Percentiles rank a stretch among this genome's conserved stretches.
Evolutionary conservation across 2,888 invertebrate genomes (phyloP).

Genomic region (Phoenoteleia sp.): DNA sequence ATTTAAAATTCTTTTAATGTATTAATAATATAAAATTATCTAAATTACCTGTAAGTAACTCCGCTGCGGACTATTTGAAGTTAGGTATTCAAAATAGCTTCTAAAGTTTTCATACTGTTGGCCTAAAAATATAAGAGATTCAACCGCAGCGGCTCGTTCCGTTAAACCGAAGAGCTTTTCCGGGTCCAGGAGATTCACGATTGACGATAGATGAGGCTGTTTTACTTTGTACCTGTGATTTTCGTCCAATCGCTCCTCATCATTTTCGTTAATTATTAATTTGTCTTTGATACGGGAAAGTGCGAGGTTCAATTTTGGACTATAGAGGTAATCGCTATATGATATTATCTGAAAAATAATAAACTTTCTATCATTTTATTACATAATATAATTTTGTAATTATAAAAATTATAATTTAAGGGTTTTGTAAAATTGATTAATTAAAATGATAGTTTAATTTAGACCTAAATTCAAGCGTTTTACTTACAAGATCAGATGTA

Average conservation of each 20-base stretch:
- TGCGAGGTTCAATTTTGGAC: conserved; percentile 91
- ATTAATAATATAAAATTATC: too few relatives aligned
- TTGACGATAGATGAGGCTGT: conserved; percentile 89
- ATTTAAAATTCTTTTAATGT: too few relatives aligned
- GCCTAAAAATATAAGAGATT: conserved; percentile 96
- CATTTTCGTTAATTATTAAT: conserved; percentile 88
- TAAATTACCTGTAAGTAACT: conserved; percentile 88
- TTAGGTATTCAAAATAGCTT: conserved; percentile 94
- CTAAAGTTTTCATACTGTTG: conserved; percentile 95
- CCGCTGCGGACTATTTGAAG: conserved; percentile 89
- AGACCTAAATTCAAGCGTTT: too few relatives aligned
- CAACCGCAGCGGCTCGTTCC: conserved; percentile 96
- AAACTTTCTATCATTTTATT: conserved; percentile 20
- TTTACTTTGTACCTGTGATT: conserved; percentile 86
- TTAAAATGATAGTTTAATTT: too few relatives aligned
- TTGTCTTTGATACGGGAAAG: conserved; percentile 93
- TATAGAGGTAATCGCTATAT: conserved; percentile 88
- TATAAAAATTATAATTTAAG: too few relatives aligned
- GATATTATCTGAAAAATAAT: conserved; percentile 84
- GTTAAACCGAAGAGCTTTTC: conserved; percentile 94
- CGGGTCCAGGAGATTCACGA: conserved; percentile 90
- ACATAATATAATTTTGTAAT: too few relatives aligned
- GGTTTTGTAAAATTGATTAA: too few relatives aligned
- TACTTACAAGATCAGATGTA: conserved; percentile 91
- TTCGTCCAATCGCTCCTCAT: conserved; percentile 81